These are phyloP conservation scores for Pimephales promelas DNA, from an alignment of 2,113 vertebrate genomes.

Conservation along the genomic window DNA sequence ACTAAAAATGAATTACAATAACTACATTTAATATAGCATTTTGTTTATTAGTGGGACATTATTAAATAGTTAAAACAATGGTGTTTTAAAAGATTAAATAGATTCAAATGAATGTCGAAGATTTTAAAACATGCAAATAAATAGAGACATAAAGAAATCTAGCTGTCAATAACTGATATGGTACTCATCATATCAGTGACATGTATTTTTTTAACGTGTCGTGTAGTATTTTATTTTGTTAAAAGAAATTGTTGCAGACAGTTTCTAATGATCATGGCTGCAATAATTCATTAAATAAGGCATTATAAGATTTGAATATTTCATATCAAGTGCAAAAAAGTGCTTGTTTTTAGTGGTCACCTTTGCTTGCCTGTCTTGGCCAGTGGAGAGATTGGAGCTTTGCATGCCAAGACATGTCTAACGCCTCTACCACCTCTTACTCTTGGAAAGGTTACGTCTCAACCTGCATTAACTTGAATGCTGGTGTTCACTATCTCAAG, in stretches of 20 bases:
- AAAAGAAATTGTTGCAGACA: neutral
- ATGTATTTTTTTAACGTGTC: neutral
- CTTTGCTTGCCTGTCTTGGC: neutral
- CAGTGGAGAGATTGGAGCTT: neutral
- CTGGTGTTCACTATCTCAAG: neutral
- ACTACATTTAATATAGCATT: neutral
- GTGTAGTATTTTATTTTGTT: neutral
- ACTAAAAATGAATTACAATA: too few relatives aligned
- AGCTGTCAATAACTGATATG: neutral
- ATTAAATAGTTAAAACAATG: neutral
- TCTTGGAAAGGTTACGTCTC: neutral
- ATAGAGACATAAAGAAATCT: too few relatives aligned
- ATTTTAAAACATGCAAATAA: neutral
- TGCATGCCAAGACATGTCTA: neutral
- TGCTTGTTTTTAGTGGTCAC: neutral
- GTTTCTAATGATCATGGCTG: neutral
- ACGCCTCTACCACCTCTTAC: neutral
- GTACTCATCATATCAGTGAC: too few relatives aligned
- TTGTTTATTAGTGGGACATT: neutral
- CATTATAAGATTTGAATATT: neutral
- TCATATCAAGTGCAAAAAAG: neutral
- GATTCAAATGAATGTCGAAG: neutral
- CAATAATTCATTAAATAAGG: neutral
- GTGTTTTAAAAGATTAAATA: too few relatives aligned
- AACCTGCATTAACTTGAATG: slow-evolving; percentile 23